phyloP scores from a whole-genome alignment of 1,140 invertebrate genomes.

The Globodera ellingtonae region DNA sequence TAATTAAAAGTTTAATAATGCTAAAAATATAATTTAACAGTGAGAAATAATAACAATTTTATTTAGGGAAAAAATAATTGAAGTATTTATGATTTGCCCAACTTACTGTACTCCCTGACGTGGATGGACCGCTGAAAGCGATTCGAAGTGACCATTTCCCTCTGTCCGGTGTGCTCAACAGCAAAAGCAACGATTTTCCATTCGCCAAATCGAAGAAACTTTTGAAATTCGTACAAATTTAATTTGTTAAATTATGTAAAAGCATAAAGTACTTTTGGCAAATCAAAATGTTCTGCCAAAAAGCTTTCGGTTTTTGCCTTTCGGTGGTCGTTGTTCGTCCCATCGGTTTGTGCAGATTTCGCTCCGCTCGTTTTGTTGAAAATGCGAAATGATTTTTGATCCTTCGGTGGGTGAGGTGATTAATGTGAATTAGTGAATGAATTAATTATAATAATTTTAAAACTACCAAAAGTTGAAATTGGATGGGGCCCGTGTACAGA shows the following conservation, averaged over 20 bases:
- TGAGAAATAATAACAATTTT: background rate
- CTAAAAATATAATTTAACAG: no score
- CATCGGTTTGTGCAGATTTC: background rate
- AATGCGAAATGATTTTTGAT: slow-evolving; percentile 28
- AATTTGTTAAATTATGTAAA: background rate
- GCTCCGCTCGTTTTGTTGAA: slow-evolving; percentile 18
- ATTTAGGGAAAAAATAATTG: background rate
- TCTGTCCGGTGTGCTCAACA: slow-evolving; percentile 1
- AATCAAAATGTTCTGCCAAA: slow-evolving; percentile 21
- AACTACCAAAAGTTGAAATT: slow-evolving; percentile 17
- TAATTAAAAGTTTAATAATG: no score
- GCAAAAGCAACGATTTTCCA: slow-evolving; percentile 26
- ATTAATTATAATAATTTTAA: background rate
- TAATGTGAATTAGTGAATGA: background rate
- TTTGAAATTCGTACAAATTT: background rate
- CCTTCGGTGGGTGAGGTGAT: background rate
- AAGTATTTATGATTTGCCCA: background rate
- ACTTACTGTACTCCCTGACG: slow-evolving; percentile 12
- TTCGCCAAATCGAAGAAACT: slow-evolving; percentile 29
- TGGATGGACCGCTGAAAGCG: slow-evolving; percentile 4
- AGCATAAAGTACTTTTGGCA: slow-evolving; percentile 17
- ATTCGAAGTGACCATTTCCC: background rate
- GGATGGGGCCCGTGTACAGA: slow-evolving; percentile 12
- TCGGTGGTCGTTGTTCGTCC: background rate
- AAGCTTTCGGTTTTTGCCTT: background rate